Evolutionary conservation across 2,113 vertebrate species (phyloP).

Genomic region (Oryzias melastigma): DNA sequence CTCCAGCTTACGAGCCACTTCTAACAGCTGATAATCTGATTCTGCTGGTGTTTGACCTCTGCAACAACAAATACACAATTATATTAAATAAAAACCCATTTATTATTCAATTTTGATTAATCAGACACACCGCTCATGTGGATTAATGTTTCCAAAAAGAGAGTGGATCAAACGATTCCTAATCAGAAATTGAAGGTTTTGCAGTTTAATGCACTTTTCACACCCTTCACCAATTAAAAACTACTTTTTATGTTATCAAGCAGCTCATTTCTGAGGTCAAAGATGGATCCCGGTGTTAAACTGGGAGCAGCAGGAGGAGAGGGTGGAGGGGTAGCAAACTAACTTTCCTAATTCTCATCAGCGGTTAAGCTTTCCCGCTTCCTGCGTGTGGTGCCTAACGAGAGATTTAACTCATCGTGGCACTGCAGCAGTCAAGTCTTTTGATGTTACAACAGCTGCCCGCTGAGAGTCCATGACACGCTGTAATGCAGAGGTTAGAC

Average conservation of each 20-base stretch:
- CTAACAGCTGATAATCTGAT: slow-evolving; percentile 93
- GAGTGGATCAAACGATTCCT: neutral
- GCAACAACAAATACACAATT: slow-evolving; percentile 27
- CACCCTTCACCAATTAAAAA: slow-evolving; percentile 3
- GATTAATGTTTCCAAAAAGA: neutral
- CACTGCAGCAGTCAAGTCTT: slow-evolving; percentile 35
- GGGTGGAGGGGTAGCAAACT: slow-evolving; percentile 20
- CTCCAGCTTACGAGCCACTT: slow-evolving; percentile 91
- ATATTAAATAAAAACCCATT: too few species aligned
- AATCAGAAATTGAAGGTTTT: slow-evolving; percentile 7
- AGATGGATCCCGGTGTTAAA: slow-evolving; percentile 33
- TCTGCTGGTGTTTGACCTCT: slow-evolving; percentile 96
- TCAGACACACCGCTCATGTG: too few species aligned
- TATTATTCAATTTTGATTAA: too few species aligned
- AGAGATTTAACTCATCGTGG: slow-evolving; percentile 45
- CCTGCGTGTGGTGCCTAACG: slow-evolving; percentile 56
- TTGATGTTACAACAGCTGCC: slow-evolving; percentile 33
- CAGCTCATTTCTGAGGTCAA: slow-evolving; percentile 34
- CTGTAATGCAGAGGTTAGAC: slow-evolving; percentile 21
- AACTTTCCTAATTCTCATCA: slow-evolving; percentile 57
- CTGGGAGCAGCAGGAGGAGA: slow-evolving; percentile 14
- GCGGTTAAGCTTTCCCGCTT: slow-evolving; percentile 55
- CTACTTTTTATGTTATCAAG: slow-evolving; percentile 17
- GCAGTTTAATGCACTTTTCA: slow-evolving; percentile 2
- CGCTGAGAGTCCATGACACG: slow-evolving; percentile 9